Evolutionary conservation across 1,140 invertebrate genomes (phyloP).

Genomic region (Colletes latitarsis): DNA sequence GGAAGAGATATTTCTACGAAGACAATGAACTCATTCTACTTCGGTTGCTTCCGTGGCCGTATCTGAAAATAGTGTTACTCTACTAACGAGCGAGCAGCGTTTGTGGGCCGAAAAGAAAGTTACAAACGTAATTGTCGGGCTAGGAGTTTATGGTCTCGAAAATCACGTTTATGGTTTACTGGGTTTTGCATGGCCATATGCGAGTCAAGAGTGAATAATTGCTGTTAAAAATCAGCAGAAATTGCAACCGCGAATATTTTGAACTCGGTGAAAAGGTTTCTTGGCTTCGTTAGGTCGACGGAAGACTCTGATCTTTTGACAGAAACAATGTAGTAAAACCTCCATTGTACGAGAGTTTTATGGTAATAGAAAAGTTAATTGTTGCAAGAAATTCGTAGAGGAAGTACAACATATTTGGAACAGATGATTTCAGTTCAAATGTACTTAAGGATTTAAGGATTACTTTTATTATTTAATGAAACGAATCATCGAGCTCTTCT

Average conservation of each 20-base stretch:
- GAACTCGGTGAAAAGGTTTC: not conserved
- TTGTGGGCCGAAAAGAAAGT: slow-evolving; percentile 38
- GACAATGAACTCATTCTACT: not conserved
- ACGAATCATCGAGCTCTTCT: no score
- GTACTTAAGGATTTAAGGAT: no score
- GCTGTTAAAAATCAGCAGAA: slow-evolving; percentile 32
- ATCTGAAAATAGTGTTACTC: slow-evolving; percentile 21
- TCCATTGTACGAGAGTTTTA: no score
- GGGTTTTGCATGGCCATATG: not conserved
- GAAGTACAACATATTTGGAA: no score
- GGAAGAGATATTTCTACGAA: slow-evolving; percentile 7
- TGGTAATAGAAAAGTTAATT: no score
- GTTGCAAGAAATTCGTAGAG: no score
- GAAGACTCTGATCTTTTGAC: not conserved
- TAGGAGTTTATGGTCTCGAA: slow-evolving; percentile 45
- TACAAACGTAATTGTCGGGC: slow-evolving; percentile 31
- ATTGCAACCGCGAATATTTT: slow-evolving; percentile 1
- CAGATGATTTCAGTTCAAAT: no score
- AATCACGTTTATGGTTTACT: slow-evolving; percentile 39
- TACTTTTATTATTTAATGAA: no score
- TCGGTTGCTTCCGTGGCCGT: not conserved
- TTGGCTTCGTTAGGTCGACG: not conserved
- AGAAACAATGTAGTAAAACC: not conserved
- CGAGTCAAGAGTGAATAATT: slow-evolving; percentile 25
- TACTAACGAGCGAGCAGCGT: not conserved